Evolutionary conservation across 2,797 vertebrate species (phyloP), one percentile per base, ranked within the genome.

Genomic region (Cossypha dichroa): DNA sequence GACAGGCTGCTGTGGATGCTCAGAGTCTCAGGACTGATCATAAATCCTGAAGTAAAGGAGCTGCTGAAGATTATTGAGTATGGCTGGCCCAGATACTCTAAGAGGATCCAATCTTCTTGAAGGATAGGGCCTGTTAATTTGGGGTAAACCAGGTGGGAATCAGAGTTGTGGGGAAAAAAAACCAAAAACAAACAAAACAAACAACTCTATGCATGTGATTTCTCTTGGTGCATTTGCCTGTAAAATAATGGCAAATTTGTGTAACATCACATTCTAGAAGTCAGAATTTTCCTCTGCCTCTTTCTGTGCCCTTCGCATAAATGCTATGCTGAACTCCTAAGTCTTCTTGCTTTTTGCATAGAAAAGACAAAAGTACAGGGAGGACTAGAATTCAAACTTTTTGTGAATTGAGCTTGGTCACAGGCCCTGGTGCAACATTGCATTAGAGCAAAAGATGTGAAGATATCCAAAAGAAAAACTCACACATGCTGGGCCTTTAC

Each of bases 401-500:
- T 36, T 79, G 22, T 40, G 34, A 49, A 20, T 31, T 70, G 43
- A 67, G 16, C 22, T 66, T 55, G 25, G 9, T 83, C n/a, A 79
- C 17, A 52, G 63, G 38, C 43, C n/a, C 40, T 72, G 10, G 4
- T 58, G 29, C 13, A 62, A 62, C 38, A 25, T 54, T 0, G 0
- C 34, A 15, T 62, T 33, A 62, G 63, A 62, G 22, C 29, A 75
- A 74, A 78, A 82, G 33, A 40, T 3, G 2, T 33, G 34, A 67
- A 62, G 28, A 40, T 82, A 34, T 10, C 45, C 19, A 54, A 36
- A 75, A 70, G 23, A 41, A 76, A 54, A 77, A 41, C 23, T 45
- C 29, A 10, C 7, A 31, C 0, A 0, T 66, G 18, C 23, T 63
- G 52, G 19, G 17, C 22, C 19, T 85, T 73, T 60, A 36, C n/a